Conservation (phyloP, 2,113 vertebrate species). For the Myrmophylax atrothorax region DNA sequence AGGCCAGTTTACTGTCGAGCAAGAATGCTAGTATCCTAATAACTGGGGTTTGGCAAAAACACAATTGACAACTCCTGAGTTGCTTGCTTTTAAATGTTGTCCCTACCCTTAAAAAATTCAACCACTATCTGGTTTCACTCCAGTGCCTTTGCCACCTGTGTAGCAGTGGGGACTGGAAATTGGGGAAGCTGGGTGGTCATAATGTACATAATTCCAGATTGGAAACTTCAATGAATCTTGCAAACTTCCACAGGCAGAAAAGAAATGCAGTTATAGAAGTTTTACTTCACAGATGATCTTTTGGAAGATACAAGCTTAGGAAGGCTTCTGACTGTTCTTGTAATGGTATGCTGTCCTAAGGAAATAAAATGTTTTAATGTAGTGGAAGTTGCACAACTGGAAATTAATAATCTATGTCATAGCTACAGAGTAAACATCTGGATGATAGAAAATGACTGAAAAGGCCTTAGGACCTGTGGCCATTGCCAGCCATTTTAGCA, state of each 20-base stretch:
- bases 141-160: not conserved
- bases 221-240: not conserved
- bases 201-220: not conserved
- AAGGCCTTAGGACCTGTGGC: not conserved
- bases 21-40: not conserved
- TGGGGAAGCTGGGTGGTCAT: not conserved
- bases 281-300: not conserved
- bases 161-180: not conserved
- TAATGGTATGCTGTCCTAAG: not conserved
- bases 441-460: not conserved
- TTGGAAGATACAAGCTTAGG: not conserved
- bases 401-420: not conserved
- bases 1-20: not conserved
- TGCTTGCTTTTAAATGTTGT: not conserved
- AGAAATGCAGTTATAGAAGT: not conserved
- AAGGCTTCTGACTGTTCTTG: not conserved
- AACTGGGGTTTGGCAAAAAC: not conserved
- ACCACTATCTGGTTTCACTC: rapidly evolving
- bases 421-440: not conserved
- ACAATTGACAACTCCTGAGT: not conserved
- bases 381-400: not conserved
- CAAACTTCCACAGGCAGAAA: not conserved
- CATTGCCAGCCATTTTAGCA: not conserved
- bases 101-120: not conserved
- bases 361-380: not conserved